Percentiles rank a stretch among this genome's conserved stretches.
Evolutionary conservation across 2,113 vertebrate genomes (phyloP).

Genomic region (Melanotaenia duboulayi): DNA sequence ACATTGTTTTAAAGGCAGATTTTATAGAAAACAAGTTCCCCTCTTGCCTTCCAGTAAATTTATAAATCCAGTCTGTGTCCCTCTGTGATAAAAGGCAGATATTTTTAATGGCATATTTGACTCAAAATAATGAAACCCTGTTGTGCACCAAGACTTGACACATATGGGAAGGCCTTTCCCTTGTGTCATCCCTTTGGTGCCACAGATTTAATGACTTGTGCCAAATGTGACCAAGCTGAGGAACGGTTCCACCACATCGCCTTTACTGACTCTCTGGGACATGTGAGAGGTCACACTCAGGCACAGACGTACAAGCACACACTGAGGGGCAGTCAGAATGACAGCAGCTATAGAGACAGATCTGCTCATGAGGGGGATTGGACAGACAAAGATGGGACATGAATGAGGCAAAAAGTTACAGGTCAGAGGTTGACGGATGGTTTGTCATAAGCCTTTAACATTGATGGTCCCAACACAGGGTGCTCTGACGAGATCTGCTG

Average conservation of each 20-base stretch:
- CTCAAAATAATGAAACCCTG: neutral
- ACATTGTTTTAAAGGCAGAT: no score
- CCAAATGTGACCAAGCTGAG: constrained; percentile 74
- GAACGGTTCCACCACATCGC: constrained; percentile 71
- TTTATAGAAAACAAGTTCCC: no score
- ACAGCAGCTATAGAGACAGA: constrained; percentile 42
- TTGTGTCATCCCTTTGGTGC: constrained; percentile 26
- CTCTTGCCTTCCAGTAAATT: no score
- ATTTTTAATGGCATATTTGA: constrained; percentile 9
- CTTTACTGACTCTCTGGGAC: constrained; percentile 69
- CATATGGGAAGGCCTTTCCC: constrained; percentile 2
- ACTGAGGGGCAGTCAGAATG: constrained; percentile 26
- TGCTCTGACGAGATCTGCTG: neutral
- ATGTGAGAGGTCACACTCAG: constrained; percentile 37
- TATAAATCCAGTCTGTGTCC: neutral
- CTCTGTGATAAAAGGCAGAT: neutral
- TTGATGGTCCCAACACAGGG: neutral
- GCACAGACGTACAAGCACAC: constrained; percentile 9
- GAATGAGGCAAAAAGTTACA: constrained; percentile 24
- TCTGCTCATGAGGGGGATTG: constrained; percentile 18
- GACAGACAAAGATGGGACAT: constrained; percentile 32
- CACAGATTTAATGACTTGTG: constrained; percentile 80
- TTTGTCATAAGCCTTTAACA: constrained; percentile 44
- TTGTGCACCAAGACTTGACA: constrained; percentile 1
- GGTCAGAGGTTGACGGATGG: constrained; percentile 51